Base-by-base conservation (phyloP, 2,797 vertebrate species). In the Diplodus puntazzo region DNA sequence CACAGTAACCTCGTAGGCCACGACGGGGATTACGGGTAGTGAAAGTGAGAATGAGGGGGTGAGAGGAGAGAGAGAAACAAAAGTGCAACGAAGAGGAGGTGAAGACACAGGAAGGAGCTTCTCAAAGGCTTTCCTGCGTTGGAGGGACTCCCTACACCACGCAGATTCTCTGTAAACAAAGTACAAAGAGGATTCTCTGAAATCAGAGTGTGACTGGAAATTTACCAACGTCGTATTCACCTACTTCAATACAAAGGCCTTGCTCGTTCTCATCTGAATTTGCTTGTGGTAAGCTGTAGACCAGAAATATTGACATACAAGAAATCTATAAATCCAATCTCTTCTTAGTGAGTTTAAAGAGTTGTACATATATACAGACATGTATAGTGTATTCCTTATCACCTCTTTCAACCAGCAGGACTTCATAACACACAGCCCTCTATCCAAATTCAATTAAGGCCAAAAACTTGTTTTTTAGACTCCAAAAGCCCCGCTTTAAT, bases 51-150 rank as follows among this genome's bases (percentile, higher is more conserved):
- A 92, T 73, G 89, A 93, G 94, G 94, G 93, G 93, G 94, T 90
- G 93, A 92, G 81, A 93, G 70, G 62, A 90, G 84, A 87, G 82
- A 81, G 68, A 94, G 91, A 95, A 93, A 92, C 85, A 89, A 93
- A 94, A 95, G 92, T 94, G 90, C 93, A 94, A 89, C 52, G 92
- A 91, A 81, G 88, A 89, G 92, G 89, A 86, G 92, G 91, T 88
- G 86, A 87, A 89, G 83, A 92, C 82, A 91, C 92, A 93, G 90
- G 92, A 94, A 93, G 89, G 80, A 92, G 91, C 91, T 89, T 91
- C 92, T 92, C 84, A 94, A 95, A 95, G 95, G 94, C 91, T 95
- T 95, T 95, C 94, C 95, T 95, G 93, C 89, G 89, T 94, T 77
- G 93, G 94, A 92, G 93, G 91, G 91, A 92, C 90, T 93, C 91